These are phyloP conservation scores for Prionailurus bengalensis DNA, from an alignment of 2,113 vertebrate genomes.

Conservation along the genomic window DNA sequence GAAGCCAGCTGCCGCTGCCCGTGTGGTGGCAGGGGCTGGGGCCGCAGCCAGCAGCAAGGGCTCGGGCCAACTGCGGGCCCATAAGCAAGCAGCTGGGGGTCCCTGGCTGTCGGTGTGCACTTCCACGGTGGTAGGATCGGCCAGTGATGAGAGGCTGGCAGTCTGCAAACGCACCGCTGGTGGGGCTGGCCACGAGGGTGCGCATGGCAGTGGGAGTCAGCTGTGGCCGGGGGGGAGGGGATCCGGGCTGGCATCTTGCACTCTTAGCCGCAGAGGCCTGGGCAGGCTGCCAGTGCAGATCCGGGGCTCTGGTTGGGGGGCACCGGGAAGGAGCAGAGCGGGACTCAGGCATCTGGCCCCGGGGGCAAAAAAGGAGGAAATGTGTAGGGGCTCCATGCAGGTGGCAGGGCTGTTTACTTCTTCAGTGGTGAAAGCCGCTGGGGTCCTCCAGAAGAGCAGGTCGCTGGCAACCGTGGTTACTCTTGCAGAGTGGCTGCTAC, in stretches of 20 bases:
- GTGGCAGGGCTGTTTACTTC: too few species aligned
- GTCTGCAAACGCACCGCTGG: too few species aligned
- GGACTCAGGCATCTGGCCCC: neutral
- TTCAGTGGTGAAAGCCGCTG: neutral
- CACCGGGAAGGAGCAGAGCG: neutral
- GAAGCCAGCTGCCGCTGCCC: neutral
- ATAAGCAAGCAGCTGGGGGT: neutral
- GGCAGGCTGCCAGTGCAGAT: neutral
- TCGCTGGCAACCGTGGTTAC: neutral
- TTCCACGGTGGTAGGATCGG: accelerated
- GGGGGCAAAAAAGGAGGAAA: neutral
- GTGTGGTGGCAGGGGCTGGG: neutral
- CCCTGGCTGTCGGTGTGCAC: neutral
- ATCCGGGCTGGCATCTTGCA: neutral
- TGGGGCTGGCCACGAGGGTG: neutral
- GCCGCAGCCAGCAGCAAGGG: neutral
- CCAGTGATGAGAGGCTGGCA: neutral
- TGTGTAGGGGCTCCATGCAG: too few species aligned
- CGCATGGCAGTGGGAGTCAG: neutral
- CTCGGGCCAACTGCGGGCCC: neutral
- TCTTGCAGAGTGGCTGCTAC: neutral
- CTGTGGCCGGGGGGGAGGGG: neutral
- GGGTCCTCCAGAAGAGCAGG: neutral
- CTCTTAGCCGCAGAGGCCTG: neutral
- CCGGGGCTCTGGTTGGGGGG: neutral